A percentile compares a stretch with the other conserved stretches of the same genome.
Conservation (phyloP, 1,140 invertebrate genomes). For the Magallana ariakensis region DNA sequence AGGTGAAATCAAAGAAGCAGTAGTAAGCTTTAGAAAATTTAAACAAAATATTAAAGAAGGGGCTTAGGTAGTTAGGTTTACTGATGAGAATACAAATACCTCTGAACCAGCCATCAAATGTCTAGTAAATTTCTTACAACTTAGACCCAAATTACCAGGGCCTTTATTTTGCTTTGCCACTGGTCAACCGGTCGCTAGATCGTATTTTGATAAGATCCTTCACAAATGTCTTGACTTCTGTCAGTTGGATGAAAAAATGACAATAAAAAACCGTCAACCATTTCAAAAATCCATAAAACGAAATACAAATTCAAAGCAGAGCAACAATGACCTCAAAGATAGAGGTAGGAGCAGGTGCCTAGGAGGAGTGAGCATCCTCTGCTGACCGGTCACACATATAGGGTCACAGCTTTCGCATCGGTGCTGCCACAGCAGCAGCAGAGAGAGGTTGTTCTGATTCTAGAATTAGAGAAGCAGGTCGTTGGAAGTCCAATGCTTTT, state of each 20-base stretch:
- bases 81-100: not conserved
- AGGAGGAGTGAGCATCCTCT: too few species aligned
- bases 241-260: too few species aligned
- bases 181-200: not conserved
- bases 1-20: too few species aligned
- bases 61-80: not conserved
- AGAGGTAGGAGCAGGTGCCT: too few species aligned
- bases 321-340: too few species aligned
- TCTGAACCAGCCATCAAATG: constrained; percentile 3
- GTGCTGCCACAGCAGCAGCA: constrained; percentile 48
- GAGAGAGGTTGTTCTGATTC: constrained; percentile 40
- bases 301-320: too few species aligned
- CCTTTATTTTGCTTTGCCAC: constrained; percentile 14
- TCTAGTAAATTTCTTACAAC: constrained; percentile 11
- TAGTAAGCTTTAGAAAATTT: constrained; percentile 6
- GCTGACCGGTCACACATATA: too few species aligned
- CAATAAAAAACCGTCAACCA: too few species aligned
- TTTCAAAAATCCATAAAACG: too few species aligned
- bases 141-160: not conserved
- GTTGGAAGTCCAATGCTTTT: constrained; percentile 47
- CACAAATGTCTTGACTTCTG: not conserved
- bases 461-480: constrained; percentile 40
- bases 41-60: not conserved
- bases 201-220: not conserved
- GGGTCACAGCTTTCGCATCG: constrained; percentile 53